A percentile compares a stretch with the other conserved stretches of the same genome.
These are phyloP conservation scores for Pseudolaguvia tuberculata DNA, from an alignment of 2,113 vertebrate species.

Conservation along the genomic window DNA sequence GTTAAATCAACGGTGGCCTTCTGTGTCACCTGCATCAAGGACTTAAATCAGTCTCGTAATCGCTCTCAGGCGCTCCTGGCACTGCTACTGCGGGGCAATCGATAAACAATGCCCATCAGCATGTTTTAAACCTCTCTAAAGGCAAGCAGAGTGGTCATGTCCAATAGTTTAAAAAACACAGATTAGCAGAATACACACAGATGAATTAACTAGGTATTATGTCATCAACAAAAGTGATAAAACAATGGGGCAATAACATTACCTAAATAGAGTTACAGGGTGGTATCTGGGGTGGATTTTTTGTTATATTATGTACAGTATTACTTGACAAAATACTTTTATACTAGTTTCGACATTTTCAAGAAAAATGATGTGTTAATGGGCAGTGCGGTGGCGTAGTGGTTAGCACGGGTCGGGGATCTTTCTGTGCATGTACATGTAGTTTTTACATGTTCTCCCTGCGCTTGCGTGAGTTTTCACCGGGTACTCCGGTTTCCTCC, in stretches of 20 bases:
- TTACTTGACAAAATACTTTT: no score
- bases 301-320: no score
- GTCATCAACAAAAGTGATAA: conserved; percentile 19
- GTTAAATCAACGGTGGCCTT: conserved; percentile 40
- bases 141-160: conserved; percentile 15
- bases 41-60: conserved; percentile 35
- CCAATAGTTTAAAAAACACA: conserved; percentile 13
- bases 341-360: no score
- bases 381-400: no score
- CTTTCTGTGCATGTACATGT: no score
- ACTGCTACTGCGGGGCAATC: conserved; percentile 25
- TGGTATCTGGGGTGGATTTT: conserved; percentile 7
- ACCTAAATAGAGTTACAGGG: conserved; percentile 5
- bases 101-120: conserved; percentile 37
- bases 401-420: no score
- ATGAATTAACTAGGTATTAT: conserved; percentile 1
- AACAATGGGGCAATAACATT: conserved; percentile 22
- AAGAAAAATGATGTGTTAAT: no score
- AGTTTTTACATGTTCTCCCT: no score
- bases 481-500: no score
- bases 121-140: conserved; percentile 28
- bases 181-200: conserved; percentile 33
- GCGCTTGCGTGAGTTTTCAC: no score
- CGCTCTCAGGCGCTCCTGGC: conserved; percentile 19
- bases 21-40: conserved; percentile 32